Evolutionary conservation across 2,113 vertebrate genomes (phyloP), one percentile per base, ranked within the genome.

Genomic region (Cryptomyrus ogoouensis): DNA sequence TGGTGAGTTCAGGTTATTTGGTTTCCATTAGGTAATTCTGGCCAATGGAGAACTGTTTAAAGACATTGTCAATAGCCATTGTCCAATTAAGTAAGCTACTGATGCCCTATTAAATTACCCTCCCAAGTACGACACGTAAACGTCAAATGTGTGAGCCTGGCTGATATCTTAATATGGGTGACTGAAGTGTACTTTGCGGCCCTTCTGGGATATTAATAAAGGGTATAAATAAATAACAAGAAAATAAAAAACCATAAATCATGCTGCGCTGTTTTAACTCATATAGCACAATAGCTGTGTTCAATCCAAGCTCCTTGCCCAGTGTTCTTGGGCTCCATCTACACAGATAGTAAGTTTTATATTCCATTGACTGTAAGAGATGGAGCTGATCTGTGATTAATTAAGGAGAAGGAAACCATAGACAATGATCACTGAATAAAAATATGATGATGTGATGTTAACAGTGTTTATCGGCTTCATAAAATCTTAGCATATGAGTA

Each of bases 81-180:
- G 96, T 94, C 95, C 97, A 97, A 97, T 98, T 97, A 97, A 97
- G 97, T 96, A 96, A 97, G 97, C 95, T 96, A 96, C 95, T 94
- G 96, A 97, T 96, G 96, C 96, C 94, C 97, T 96, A 96, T 98
- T 97, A 97, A 97, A 96, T 96, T 96, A 97, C 95, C 96, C 95
- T 97, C 96, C 96, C 95, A 94, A 97, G 95, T 94, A 91, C 90
- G 90, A 89, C 90, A 94, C 92, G 93, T 92, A 92, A 93, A 94
- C 91, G 93, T 90, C 87, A 83, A 24, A 80, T 88, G 24, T 88
- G 2, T 89, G 80, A 84, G 91, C 88, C 90, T 74, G 90, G 91
- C 87, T 74, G 52, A 90, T 90, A 70, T 88, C 88, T 87, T 91
- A 92, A 90, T 83, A 35, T 83, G 89, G 90, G 88, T 90, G 90